phyloP scores from a whole-genome alignment of 2,797 vertebrate species.

The Karalla daura region DNA sequence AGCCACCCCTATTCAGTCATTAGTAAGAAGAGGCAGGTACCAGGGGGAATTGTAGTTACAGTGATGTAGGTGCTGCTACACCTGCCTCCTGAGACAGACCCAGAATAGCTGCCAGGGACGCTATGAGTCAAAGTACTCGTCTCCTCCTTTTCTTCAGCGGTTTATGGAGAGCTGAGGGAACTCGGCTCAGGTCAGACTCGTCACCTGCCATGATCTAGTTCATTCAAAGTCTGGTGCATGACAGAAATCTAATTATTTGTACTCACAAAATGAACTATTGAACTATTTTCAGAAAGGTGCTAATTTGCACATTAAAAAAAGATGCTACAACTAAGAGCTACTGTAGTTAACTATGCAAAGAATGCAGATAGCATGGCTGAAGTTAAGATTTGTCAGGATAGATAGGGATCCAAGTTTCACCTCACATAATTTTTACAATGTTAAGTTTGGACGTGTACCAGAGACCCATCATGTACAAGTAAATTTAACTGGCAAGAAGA shows the following conservation, averaged over 20 bases:
- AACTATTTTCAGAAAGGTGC: not conserved
- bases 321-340: not conserved
- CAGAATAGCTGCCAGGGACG: slow-evolving; percentile 41
- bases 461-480: too few relatives aligned
- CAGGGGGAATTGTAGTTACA: slow-evolving; percentile 31
- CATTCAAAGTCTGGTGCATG: not conserved
- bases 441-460: too few relatives aligned
- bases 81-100: slow-evolving; percentile 44
- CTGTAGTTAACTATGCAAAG: too few relatives aligned
- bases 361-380: too few relatives aligned
- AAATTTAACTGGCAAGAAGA: too few relatives aligned
- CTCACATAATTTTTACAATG: too few relatives aligned
- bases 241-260: slow-evolving; percentile 4
- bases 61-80: slow-evolving; percentile 43
- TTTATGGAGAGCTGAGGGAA: not conserved
- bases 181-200: slow-evolving; percentile 33
- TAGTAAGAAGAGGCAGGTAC: slow-evolving; percentile 28
- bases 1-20: slow-evolving; percentile 24
- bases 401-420: too few relatives aligned
- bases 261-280: not conserved
- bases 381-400: too few relatives aligned
- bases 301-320: not conserved
- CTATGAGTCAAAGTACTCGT: slow-evolving; percentile 22
- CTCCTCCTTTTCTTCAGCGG: slow-evolving; percentile 3
- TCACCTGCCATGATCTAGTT: slow-evolving; percentile 7